Percentiles rank a stretch among this genome's conserved stretches.
phyloP scores from a whole-genome alignment of 2,797 vertebrate genomes.

The Threskiornis aethiopicus region DNA sequence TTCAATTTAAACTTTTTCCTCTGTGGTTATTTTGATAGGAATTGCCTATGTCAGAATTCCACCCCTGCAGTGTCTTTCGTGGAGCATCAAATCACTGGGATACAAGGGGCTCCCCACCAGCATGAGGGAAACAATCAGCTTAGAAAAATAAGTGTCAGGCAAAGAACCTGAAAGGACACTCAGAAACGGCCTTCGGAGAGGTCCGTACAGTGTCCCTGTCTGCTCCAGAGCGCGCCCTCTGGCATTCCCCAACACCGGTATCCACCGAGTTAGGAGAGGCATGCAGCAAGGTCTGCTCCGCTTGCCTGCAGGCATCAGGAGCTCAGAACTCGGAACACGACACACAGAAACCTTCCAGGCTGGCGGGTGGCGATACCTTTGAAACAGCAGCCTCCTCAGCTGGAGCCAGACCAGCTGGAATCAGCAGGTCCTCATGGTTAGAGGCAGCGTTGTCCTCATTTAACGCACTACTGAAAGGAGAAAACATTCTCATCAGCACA shows the following conservation, averaged over 20 bases:
- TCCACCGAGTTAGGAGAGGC: slow-evolving; percentile 32
- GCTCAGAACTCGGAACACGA: background rate
- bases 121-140: background rate
- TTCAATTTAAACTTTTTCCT: background rate
- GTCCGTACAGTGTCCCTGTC: background rate
- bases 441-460: slow-evolving; percentile 34
- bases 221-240: background rate
- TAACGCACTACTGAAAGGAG: slow-evolving; percentile 45
- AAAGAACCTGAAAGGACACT: background rate
- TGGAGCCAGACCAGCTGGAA: background rate
- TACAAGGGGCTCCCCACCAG: background rate
- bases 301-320: slow-evolving; percentile 50
- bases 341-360: slow-evolving; percentile 3
- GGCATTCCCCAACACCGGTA: background rate
- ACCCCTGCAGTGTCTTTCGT: background rate
- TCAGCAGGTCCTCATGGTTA: slow-evolving; percentile 39
- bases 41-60: background rate
- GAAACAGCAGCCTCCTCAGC: slow-evolving; percentile 51
- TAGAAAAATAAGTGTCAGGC: background rate
- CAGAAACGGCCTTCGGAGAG: background rate
- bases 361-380: slow-evolving; percentile 69
- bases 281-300: background rate
- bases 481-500: slow-evolving; percentile 5
- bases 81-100: background rate
- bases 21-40: background rate